Evolutionary conservation across 2,113 vertebrate genomes (phyloP).

Genomic region (Lagopus leucura): DNA sequence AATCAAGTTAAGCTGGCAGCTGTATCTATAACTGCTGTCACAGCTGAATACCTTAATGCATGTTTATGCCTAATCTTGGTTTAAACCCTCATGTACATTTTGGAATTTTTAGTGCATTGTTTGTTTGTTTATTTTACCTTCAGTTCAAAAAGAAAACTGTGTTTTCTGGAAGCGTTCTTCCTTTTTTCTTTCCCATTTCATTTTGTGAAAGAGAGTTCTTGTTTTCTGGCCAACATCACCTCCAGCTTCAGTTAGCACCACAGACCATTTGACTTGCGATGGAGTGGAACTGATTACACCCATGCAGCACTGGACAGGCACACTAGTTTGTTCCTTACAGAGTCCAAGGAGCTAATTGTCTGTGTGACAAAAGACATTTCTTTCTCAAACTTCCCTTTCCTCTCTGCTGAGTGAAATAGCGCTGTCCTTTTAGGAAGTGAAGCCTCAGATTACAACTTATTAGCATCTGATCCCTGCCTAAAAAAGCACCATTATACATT

Average conservation of each 20-base stretch:
- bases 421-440: conserved; percentile 10
- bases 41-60: not conserved
- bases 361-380: not conserved
- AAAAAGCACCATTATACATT: not conserved
- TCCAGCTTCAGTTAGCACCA: not conserved
- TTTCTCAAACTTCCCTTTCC: conserved; percentile 51
- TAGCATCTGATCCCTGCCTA: not conserved
- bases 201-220: conserved; percentile 3
- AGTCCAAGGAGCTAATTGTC: not conserved
- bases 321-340: not conserved
- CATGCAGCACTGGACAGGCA: not conserved
- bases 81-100: not conserved
- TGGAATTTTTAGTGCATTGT: not conserved
- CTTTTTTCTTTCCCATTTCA: not conserved
- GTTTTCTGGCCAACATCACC: not conserved
- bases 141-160: not conserved
- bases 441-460: not conserved
- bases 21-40: not conserved
- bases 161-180: not conserved
- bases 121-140: not conserved
- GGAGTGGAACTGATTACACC: not conserved
- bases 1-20: not conserved
- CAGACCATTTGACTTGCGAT: not conserved
- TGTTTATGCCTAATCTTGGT: not conserved
- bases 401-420: conserved; percentile 9